Conservation (phyloP, 2,888 invertebrate genomes). For the Chaetoderma sp. region DNA sequence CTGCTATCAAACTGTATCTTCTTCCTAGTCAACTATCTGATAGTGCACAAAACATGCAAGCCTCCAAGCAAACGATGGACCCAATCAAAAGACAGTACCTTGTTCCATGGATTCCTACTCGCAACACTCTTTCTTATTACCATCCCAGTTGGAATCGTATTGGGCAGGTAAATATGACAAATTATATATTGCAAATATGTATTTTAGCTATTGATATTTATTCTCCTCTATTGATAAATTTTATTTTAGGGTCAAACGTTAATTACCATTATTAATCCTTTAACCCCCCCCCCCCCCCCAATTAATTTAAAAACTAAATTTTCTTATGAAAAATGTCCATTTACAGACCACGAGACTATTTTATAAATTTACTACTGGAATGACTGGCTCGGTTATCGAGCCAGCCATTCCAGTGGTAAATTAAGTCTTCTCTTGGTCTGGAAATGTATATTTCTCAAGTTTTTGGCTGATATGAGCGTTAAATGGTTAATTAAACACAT, state of each 20-base stretch:
- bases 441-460: not conserved
- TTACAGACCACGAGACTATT: not conserved
- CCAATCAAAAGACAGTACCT: slow-evolving; percentile 49
- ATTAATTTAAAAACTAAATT: not conserved
- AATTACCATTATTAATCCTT: too few species aligned
- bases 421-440: not conserved
- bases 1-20: slow-evolving; percentile 43
- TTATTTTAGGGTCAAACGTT: too few species aligned
- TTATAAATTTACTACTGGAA: not conserved
- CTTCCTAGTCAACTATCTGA: slow-evolving; percentile 44
- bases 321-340: not conserved
- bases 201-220: not conserved
- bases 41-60: slow-evolving; percentile 44
- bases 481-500: not conserved
- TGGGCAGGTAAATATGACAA: slow-evolving; percentile 44
- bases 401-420: not conserved
- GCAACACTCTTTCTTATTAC: slow-evolving; percentile 43
- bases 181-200: not conserved
- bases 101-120: slow-evolving; percentile 46
- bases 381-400: too few species aligned
- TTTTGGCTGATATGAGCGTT: not conserved
- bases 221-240: not conserved
- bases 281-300: not conserved
- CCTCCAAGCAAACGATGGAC: slow-evolving; percentile 55
- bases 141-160: slow-evolving; percentile 42